Base-by-base conservation (phyloP, 2,113 vertebrate species). In the Crotalus viridis region DNA sequence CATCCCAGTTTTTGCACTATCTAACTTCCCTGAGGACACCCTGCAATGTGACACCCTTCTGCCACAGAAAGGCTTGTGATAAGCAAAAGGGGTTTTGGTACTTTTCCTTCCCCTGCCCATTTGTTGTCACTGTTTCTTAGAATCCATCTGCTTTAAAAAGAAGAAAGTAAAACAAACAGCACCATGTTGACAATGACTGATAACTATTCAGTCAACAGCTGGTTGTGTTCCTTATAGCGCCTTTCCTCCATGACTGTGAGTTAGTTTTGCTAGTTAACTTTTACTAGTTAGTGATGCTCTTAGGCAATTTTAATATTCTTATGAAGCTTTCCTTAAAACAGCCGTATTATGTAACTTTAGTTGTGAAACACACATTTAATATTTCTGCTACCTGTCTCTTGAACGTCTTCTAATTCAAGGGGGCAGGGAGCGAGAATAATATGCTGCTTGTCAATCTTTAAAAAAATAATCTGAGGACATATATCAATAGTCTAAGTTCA, bases 1-100 rank as follows among this genome's bases (percentile, higher is more conserved):
- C 92, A 93, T 7, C 69, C 95, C 96, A 97, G 95, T 94, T 91
- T 90, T 0, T 55, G 87, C 0, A 15, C 85, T 97, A 96, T 96
- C 96, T 2, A 89, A 13, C 64, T 22, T 56, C 89, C 1, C 46
- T 26, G 74, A 87, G 94, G 92, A 88, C 94, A 33, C 94, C 89
- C 69, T 10, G 33, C 13, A 10, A 85, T 22, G 21, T 1, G 0
- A 91, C 74, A 93, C 2, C 1, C 13, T 0, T 55, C 91, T 89
- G n/a, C 5, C 26, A 4, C 92, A 95, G 17, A 89, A 39, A 93
- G 92, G 93, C 86, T 93, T 93, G 33, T 96, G 97, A 97, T 97
- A 97, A 97, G 39, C 56, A 85, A 95, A 91, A 94, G n/a, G 61
- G 59, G 61, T 33, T 85, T 96, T 64, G 51, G 85, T 95, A 89